phyloP scores from a whole-genome alignment of 2,113 vertebrate genomes.

The Lasiurus borealis region DNA sequence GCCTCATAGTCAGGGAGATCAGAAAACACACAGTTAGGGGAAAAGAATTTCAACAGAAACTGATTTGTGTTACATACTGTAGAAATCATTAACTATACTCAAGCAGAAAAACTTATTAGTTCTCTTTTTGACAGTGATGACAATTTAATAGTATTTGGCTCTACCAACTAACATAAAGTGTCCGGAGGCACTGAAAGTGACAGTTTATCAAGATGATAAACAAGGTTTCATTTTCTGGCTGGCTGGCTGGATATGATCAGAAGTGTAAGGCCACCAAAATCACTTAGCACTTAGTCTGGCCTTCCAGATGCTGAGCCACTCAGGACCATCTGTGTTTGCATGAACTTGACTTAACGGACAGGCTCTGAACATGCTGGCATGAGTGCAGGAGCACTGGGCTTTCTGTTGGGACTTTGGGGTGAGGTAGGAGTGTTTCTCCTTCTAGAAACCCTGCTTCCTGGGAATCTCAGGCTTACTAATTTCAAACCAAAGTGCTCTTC shows the following conservation, averaged over 20 bases:
- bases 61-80: conserved; percentile 85
- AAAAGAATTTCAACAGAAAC: conserved; percentile 80
- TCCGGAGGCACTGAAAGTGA: conserved; percentile 84
- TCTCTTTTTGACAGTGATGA: conserved; percentile 87
- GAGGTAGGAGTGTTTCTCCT: background rate
- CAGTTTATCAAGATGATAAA: conserved; percentile 91
- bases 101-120: conserved; percentile 86
- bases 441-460: conserved; percentile 53
- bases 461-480: background rate
- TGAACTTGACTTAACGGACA: conserved; percentile 85
- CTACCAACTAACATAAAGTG: conserved; percentile 82
- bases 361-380: conserved; percentile 78
- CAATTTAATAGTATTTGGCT: conserved; percentile 90
- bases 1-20: conserved; percentile 69
- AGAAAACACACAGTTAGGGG: conserved; percentile 81
- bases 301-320: conserved; percentile 88
- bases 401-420: background rate
- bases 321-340: conserved; percentile 88
- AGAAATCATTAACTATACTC: conserved; percentile 86
- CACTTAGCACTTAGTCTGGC: conserved; percentile 87
- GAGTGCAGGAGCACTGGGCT: conserved; percentile 68
- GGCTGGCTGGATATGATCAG: conserved; percentile 85
- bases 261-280: conserved; percentile 86
- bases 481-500: conserved; percentile 70
- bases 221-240: conserved; percentile 86